These are phyloP conservation scores for Enteromius mattozi DNA, from an alignment of 2,797 vertebrate genomes.

Conservation along the genomic window DNA sequence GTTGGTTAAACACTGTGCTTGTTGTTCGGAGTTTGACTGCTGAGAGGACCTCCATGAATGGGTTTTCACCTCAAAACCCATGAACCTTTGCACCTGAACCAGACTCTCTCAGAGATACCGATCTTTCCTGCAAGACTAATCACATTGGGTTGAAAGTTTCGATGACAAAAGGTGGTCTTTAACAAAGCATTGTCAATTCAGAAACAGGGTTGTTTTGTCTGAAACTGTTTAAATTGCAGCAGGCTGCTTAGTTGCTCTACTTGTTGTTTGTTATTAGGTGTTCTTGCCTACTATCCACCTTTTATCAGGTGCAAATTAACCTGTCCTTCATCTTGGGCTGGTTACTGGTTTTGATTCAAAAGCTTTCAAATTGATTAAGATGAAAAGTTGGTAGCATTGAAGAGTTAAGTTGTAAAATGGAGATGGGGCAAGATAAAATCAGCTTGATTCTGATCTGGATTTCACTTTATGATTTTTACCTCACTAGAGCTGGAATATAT, in stretches of 20 bases:
- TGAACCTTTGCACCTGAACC: slow-evolving; percentile 21
- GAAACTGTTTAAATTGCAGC: background rate
- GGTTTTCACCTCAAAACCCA: background rate
- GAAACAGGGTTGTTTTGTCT: background rate
- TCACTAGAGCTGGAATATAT: slow-evolving; percentile 38
- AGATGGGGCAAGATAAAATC: background rate
- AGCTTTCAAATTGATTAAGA: background rate
- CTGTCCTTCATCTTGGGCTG: background rate
- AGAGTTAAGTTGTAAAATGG: background rate
- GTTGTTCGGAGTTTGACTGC: slow-evolving; percentile 1
- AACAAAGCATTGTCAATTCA: background rate
- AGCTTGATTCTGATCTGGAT: background rate
- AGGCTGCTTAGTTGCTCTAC: background rate
- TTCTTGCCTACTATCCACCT: background rate
- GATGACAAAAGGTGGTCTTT: background rate
- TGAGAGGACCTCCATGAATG: background rate
- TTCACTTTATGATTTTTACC: slow-evolving; percentile 7
- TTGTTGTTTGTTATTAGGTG: background rate
- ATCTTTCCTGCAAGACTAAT: slow-evolving; percentile 9
- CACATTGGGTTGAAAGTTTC: slow-evolving; percentile 10
- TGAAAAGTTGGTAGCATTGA: no score
- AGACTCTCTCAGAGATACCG: background rate
- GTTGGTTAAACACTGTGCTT: slow-evolving; percentile 33
- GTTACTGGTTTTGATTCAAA: background rate
- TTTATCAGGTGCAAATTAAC: background rate